These are phyloP conservation scores for Hemicentrotus pulcherrimus DNA, from an alignment of 35 echinoderm and acorn worm genomes.

Conservation along the genomic window DNA sequence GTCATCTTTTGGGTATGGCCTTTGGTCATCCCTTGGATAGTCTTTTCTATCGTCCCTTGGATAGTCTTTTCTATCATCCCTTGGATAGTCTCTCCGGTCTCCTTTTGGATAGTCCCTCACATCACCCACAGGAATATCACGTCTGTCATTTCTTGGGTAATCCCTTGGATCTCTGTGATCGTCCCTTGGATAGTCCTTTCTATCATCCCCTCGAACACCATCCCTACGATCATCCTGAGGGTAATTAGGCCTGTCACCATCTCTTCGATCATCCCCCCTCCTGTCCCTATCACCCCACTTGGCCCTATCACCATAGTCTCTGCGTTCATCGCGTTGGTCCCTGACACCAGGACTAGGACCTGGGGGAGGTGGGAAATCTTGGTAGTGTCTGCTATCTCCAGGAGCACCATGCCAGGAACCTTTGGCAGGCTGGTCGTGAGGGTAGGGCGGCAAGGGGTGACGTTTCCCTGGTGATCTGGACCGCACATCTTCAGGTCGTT, in stretches of 20 bases:
- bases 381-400: constrained; percentile 26
- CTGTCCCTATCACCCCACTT: constrained; percentile 35
- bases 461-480: constrained; percentile 34
- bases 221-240: constrained; percentile 39
- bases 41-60: constrained; percentile 43
- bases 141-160: constrained; percentile 22
- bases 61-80: constrained; percentile 45
- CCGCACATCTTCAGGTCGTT: constrained; percentile 25
- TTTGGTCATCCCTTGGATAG: background rate
- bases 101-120: background rate
- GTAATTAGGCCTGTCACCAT: constrained; percentile 25
- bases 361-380: constrained; percentile 12
- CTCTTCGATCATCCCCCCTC: constrained; percentile 13
- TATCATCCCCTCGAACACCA: constrained; percentile 22
- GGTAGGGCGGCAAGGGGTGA: background rate
- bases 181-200: background rate
- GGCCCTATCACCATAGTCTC: constrained; percentile 27
- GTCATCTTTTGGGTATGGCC: constrained; percentile 2
- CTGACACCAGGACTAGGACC: background rate
- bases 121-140: constrained; percentile 12
- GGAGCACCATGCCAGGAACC: constrained; percentile 35
- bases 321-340: constrained; percentile 3
- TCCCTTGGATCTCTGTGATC: constrained; percentile 2
- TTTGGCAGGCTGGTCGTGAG: constrained; percentile 22
- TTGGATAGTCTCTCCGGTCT: constrained; percentile 10